A percentile compares a stretch with the other conserved stretches of the same genome.
phyloP scores from a whole-genome alignment of 2,797 vertebrate species.

The Micropoecilia bifurca region DNA sequence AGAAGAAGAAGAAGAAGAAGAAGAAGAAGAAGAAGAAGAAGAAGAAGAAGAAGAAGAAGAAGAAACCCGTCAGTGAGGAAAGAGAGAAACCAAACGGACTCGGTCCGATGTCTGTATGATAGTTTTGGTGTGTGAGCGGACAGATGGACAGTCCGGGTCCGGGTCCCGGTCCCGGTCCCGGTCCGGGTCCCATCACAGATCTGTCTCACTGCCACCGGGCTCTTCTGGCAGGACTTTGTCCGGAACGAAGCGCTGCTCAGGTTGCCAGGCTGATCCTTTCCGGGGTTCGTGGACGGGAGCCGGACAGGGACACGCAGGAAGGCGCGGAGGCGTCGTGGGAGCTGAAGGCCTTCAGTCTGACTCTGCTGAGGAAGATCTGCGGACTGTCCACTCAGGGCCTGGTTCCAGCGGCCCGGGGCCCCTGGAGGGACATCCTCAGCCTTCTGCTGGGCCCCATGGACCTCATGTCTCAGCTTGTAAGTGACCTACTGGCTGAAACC shows the following conservation, averaged over 20 bases:
- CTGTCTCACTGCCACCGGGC: slow-evolving; percentile 68
- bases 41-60: neutral
- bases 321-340: slow-evolving; percentile 23
- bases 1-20: neutral
- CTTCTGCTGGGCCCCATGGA: slow-evolving; percentile 55
- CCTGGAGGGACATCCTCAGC: slow-evolving; percentile 38
- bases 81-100: neutral
- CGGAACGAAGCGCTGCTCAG: slow-evolving; percentile 59
- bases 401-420: slow-evolving; percentile 4
- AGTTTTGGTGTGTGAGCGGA: neutral
- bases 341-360: slow-evolving; percentile 77
- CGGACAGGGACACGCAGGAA: neutral
- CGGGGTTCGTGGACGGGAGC: slow-evolving; percentile 21
- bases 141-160: slow-evolving; percentile 4
- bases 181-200: rapidly evolving
- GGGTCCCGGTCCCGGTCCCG: no score
- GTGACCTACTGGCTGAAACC: slow-evolving; percentile 22
- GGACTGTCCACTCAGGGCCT: slow-evolving; percentile 53
- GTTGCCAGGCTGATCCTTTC: slow-evolving; percentile 56
- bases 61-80: neutral
- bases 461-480: slow-evolving; percentile 74
- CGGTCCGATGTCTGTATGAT: neutral
- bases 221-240: slow-evolving; percentile 64
- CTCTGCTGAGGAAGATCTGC: slow-evolving; percentile 79
- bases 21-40: no score